phyloP scores from a whole-genome alignment of 1,140 invertebrate species.

The Metopolophium dirhodum region DNA sequence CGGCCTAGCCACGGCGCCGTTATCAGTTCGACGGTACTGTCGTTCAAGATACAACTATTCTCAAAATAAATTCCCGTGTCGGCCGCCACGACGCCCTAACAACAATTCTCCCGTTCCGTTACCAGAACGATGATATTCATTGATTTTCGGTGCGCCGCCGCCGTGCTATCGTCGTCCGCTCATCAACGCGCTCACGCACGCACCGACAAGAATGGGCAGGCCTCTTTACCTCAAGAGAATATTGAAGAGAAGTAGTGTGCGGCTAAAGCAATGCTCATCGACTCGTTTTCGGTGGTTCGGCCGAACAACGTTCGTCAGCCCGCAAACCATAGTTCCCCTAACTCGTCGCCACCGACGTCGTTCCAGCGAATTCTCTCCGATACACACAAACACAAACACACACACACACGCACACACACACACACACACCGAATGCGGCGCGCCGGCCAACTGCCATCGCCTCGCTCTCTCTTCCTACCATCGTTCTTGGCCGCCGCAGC shows the following conservation, averaged over 20 bases:
- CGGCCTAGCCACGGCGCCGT: neutral
- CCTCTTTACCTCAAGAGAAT: neutral
- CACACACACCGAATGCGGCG: neutral
- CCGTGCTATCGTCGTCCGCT: neutral
- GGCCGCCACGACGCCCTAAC: neutral
- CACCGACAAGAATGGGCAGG: neutral
- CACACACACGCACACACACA: neutral
- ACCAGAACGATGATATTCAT: neutral
- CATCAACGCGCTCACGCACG: neutral
- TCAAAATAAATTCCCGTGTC: neutral
- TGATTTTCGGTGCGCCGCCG: neutral
- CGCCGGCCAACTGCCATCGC: neutral
- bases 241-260: neutral
- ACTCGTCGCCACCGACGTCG: neutral
- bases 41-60: neutral
- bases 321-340: neutral
- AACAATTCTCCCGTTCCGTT: neutral
- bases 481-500: neutral
- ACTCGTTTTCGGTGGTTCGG: neutral
- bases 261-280: neutral
- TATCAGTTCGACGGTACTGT: neutral
- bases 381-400: neutral
- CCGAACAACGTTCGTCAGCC: slow-evolving; percentile 43
- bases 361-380: slow-evolving; percentile 21
- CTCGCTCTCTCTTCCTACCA: neutral